These are phyloP conservation scores for Myocastor coypus DNA, from an alignment of 2,113 vertebrate species.

Conservation along the genomic window DNA sequence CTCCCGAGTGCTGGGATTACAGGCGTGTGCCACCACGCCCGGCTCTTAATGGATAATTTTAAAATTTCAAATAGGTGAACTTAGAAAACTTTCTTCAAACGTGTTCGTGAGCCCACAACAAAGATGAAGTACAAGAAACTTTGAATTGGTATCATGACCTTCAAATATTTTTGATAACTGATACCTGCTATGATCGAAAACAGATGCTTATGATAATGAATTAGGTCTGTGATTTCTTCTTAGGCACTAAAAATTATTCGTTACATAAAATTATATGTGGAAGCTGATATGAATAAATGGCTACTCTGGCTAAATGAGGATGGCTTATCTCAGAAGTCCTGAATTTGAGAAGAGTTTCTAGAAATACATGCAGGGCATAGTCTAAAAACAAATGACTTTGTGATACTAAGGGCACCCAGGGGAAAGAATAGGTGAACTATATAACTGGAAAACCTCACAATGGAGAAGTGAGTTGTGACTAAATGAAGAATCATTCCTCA, in stretches of 20 bases:
- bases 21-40: too few relatives aligned
- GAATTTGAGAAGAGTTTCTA: neutral
- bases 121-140: neutral
- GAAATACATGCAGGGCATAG: neutral
- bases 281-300: neutral
- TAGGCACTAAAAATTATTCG: conserved; percentile 12
- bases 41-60: too few relatives aligned
- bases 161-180: conserved; percentile 27
- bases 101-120: neutral
- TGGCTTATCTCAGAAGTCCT: conserved; percentile 29
- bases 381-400: conserved; percentile 5
- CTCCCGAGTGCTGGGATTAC: too few relatives aligned
- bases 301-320: neutral
- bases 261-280: conserved; percentile 26
- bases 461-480: neutral
- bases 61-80: conserved; percentile 53
- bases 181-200: neutral
- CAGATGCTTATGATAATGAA: neutral
- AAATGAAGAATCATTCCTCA: conserved; percentile 7
- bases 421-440: conserved; percentile 39
- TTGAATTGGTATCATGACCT: neutral
- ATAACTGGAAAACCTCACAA: conserved; percentile 25
- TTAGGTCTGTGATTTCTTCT: conserved; percentile 16
- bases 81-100: conserved; percentile 29
- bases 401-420: neutral